Evolutionary conservation across 2,113 vertebrate genomes (phyloP), one percentile per base, ranked within the genome.

Genomic region (Noctilio leporinus): DNA sequence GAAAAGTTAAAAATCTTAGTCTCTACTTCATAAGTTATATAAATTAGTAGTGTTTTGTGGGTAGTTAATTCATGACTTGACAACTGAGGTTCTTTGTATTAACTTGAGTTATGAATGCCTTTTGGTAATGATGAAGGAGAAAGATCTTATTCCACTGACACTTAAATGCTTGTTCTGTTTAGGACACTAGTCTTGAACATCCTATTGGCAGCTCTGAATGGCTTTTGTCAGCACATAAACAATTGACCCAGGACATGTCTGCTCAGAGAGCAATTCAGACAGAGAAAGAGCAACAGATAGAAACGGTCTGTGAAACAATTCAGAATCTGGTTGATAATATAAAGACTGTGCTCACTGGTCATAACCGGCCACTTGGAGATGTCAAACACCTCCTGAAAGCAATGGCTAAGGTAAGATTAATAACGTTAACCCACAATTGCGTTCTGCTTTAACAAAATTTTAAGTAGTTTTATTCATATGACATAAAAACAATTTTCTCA

Each of bases 351-450:
- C 99, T 99, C 59, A 99, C 99, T 0, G 99, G 98, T 95, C 99
- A 99, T 98, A 99, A 99, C 97, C 99, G 99, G 26, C 99, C 99
- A 19, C 99, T 99, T 85, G 99, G 99, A 28, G 99, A 99, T 59
- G 99, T 99, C 92, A 99, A 99, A 92, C 99, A 99, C 98, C 98
- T 99, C 26, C 98, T 99, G 70, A 99, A 99, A 96, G 99, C 99
- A 95, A 99, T 99, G 99, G 99, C 99, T 51, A 99, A 99, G 99
- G 99, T 99, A 98, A 96, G 51, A 24, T 40, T 57, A 28, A 62
- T 51, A 35, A 3, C 2, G 49, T 0, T 24, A 3, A 11, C 51
- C 62, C 20, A 51, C 38, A 30, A 40, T 81, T 15, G 70, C 24
- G 65, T 4, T 7, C 16, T 17, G 33, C 10, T 83, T 57, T 78